Evolutionary conservation across 2,113 vertebrate genomes (phyloP).

Genomic region (Tachysurus fulvidraco): DNA sequence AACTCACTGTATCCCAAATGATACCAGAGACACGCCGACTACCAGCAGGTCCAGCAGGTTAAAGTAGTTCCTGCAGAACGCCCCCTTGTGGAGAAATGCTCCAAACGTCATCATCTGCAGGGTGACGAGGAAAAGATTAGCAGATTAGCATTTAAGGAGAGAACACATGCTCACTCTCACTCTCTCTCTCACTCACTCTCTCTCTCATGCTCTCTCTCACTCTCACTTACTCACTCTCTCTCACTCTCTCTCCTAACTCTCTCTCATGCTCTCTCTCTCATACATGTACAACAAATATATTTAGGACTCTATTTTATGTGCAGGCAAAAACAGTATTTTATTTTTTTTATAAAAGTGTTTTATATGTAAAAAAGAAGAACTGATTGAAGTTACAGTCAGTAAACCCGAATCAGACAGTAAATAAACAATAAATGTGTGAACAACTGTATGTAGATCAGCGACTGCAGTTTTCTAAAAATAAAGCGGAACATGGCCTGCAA

Average conservation of each 20-base stretch:
- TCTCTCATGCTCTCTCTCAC: neutral
- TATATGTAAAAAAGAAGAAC: neutral
- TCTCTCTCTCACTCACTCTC: neutral
- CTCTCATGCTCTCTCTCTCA: neutral
- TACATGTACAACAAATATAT: neutral
- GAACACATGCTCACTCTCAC: neutral
- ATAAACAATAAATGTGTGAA: neutral
- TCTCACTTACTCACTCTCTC: too few species aligned
- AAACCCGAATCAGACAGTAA: neutral
- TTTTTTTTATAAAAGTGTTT: neutral
- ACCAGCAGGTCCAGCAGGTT: constrained; percentile 97
- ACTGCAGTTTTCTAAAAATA: neutral
- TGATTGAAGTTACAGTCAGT: neutral
- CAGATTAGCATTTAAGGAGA: neutral
- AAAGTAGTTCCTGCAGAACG: constrained; percentile 98
- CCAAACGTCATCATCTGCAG: constrained; percentile 95
- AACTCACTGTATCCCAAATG: constrained; percentile 98
- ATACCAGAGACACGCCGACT: constrained; percentile 96
- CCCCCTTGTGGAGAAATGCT: constrained; percentile 97
- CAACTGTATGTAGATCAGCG: neutral
- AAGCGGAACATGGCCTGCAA: neutral
- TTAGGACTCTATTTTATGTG: constrained; percentile 10
- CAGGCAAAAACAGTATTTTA: too few species aligned
- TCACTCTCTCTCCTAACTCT: neutral
- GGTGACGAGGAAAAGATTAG: constrained; percentile 49